A percentile compares a stretch with the other conserved stretches of the same genome.
phyloP scores from a whole-genome alignment of 2,888 invertebrate genomes.

The Drosophila flavopinicola region DNA sequence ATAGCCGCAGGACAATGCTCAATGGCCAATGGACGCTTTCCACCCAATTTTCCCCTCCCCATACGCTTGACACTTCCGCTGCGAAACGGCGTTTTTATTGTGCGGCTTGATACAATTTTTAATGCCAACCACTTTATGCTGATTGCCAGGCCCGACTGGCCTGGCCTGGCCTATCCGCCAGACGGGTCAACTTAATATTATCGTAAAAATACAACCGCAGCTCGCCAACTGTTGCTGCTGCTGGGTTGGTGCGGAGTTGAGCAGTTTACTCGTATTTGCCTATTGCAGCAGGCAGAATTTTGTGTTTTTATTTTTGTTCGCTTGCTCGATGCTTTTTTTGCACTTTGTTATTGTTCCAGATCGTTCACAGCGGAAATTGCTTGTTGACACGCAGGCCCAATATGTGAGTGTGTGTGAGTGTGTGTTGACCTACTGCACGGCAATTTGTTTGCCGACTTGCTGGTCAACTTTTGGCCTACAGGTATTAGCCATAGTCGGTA shows the following conservation, averaged over 20 bases:
- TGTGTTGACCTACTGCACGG: conserved; percentile 64
- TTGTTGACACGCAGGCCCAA: conserved; percentile 73
- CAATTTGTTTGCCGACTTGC: conserved; percentile 65
- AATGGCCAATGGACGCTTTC: background rate
- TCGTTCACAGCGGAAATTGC: conserved; percentile 70
- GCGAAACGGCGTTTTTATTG: conserved; percentile 69
- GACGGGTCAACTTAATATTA: conserved; percentile 65
- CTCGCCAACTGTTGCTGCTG: conserved; percentile 67
- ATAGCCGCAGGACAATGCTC: conserved; percentile 19
- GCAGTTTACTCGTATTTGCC: conserved; percentile 23
- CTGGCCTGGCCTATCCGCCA: conserved; percentile 19
- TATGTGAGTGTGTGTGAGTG: conserved; percentile 13
- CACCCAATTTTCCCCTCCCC: background rate
- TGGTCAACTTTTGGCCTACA: conserved; percentile 38
- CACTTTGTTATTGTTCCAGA: conserved; percentile 36
- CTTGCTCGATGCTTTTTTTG: background rate
- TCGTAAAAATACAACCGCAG: conserved; percentile 67
- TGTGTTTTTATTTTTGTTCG: conserved; percentile 30
- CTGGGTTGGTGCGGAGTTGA: background rate
- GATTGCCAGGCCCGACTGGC: conserved; percentile 57
- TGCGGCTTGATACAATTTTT: conserved; percentile 75
- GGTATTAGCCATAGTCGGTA: conserved; percentile 11
- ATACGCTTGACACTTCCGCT: conserved; percentile 63
- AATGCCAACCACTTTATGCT: conserved; percentile 77
- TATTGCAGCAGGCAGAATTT: conserved; percentile 39